Percentiles rank a stretch among this genome's conserved stretches.
Evolutionary conservation across 2,797 vertebrate genomes (phyloP).

Genomic region (Tachyglossus aculeatus): DNA sequence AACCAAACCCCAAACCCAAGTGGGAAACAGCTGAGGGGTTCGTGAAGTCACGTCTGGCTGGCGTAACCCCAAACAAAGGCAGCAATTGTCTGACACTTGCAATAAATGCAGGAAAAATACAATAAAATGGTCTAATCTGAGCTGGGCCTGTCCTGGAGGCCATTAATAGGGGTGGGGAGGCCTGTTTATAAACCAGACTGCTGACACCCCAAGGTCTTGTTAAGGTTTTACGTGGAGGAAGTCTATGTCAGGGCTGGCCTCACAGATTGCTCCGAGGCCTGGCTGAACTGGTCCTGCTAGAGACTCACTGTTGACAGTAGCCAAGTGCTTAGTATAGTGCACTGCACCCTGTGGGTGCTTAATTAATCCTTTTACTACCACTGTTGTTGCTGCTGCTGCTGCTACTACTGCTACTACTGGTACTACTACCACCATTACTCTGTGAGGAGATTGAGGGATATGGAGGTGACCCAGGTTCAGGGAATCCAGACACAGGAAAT

Average conservation of each 20-base stretch:
- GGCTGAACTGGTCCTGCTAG: too few species aligned
- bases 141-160: neutral
- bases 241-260: slow-evolving; percentile 40
- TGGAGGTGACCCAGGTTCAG: too few species aligned
- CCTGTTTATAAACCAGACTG: slow-evolving; percentile 42
- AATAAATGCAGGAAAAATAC: slow-evolving; percentile 30
- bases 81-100: slow-evolving; percentile 34
- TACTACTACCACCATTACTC: too few species aligned
- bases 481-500: too few species aligned
- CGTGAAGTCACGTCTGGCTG: slow-evolving; percentile 57
- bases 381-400: too few species aligned
- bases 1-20: slow-evolving; percentile 23
- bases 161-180: slow-evolving; percentile 40
- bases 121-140: slow-evolving; percentile 16
- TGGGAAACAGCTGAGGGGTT: slow-evolving; percentile 45
- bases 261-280: too few species aligned
- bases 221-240: slow-evolving; percentile 45
- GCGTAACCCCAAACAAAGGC: slow-evolving; percentile 54
- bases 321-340: too few species aligned
- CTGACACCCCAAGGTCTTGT: slow-evolving; percentile 28
- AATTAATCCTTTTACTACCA: too few species aligned
- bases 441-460: too few species aligned
- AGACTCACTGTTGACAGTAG: too few species aligned
- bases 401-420: too few species aligned
- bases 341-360: too few species aligned